Base-by-base conservation (phyloP, 2,888 invertebrate genomes). In the Mythimna lalbum region DNA sequence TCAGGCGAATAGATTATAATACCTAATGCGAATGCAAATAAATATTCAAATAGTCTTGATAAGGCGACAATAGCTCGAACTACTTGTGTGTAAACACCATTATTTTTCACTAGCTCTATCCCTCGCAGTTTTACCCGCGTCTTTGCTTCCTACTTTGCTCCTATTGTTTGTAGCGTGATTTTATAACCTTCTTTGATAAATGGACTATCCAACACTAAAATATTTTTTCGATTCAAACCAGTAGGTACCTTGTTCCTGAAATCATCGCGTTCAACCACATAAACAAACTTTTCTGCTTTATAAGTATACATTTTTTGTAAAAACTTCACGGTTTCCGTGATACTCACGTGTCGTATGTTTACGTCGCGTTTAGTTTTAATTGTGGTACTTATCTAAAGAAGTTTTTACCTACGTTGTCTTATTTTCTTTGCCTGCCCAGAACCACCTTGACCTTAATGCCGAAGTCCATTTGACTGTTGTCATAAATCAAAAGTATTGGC, bases 381-480 rank as follows among this genome's bases (percentile, higher is more conserved):
- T 27, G n/a, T 63, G 23, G 27, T 27, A 27, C 27, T 4, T 27
- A 27, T 4, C 49, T 47, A 36, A 57, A 62, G 70, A 70, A 82
- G 57, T 69, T 63, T 17, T 19, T 63, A 76, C 60, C 27, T 74
- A 60, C 7, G 10, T 69, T 64, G 36, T 60, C 53, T 66, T 71
- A 65, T 71, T 82, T 74, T 78, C 70, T 60, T 72, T 27, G 59
- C 17, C 50, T 63, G 47, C 36, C 12, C 43, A 65, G 23, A 49
- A 55, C 5, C 47, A 69, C 73, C 65, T 69, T 82, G 65, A 81
- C 65, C 57, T 69, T 74, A 67, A 70, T 70, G 55, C 39, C 49
- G 33, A 43, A 59, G 33, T 63, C 39, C 47, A 69, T 47, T 68
- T 68, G 59, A 63, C 52, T 61, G 53, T 63, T 69, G 66, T 63